Conservation (phyloP, 2,113 vertebrate species). For the Octodon degus region DNA sequence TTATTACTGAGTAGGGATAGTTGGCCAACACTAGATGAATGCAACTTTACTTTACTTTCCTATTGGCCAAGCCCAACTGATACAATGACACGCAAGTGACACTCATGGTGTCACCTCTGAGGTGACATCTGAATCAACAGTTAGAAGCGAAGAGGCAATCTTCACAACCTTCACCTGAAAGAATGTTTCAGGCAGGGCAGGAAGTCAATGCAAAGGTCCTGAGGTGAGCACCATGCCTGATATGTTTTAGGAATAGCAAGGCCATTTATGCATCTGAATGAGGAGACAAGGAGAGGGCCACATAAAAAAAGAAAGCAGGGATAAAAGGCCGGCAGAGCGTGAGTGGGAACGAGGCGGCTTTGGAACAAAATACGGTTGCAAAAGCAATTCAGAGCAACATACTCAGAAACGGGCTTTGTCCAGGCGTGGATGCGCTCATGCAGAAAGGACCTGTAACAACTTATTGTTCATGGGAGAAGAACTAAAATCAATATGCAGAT, state of each 20-base stretch:
- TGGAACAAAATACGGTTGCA: background rate
- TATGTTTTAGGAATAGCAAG: background rate
- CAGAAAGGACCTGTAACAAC: background rate
- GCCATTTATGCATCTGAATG: background rate
- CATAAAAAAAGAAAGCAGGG: background rate
- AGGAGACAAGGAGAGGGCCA: background rate
- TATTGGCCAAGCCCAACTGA: background rate
- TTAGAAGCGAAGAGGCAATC: background rate
- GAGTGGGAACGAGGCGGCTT: fast-evolving
- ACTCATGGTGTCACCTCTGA: background rate
- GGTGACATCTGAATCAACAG: background rate
- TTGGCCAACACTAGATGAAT: too few species aligned
- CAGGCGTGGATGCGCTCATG: fast-evolving
- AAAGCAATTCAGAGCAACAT: background rate
- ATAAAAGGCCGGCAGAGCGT: background rate
- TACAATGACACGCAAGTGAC: background rate
- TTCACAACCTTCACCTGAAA: background rate
- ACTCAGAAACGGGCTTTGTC: background rate
- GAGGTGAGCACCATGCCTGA: background rate
- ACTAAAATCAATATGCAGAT: background rate
- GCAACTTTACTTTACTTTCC: background rate
- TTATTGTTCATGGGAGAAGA: background rate
- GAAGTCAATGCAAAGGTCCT: background rate
- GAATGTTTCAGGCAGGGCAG: background rate
- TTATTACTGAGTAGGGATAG: background rate